Conservation (phyloP, 2,113 vertebrate species). For the Pitta sordida region DNA sequence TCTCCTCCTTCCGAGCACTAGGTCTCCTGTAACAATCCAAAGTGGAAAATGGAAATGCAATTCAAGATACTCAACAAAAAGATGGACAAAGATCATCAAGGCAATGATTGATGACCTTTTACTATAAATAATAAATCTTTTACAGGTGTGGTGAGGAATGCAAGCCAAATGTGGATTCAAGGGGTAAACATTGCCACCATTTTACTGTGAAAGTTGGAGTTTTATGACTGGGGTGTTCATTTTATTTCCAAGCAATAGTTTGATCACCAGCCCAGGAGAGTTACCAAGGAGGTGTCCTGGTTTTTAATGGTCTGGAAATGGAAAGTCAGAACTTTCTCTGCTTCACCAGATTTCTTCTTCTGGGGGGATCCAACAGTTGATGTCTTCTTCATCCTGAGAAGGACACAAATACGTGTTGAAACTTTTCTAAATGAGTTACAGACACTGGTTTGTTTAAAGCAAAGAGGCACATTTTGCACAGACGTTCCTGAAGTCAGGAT, state of each 20-base stretch:
- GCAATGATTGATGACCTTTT: background rate
- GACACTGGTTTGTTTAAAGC: slow-evolving; percentile 81
- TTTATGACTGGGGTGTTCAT: slow-evolving; percentile 49
- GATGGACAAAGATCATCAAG: slow-evolving; percentile 15
- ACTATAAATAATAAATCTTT: background rate
- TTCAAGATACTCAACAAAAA: background rate
- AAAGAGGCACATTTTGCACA: slow-evolving; percentile 82
- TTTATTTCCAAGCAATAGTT: slow-evolving; percentile 76
- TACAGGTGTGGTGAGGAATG: background rate
- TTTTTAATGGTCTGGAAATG: slow-evolving; percentile 7
- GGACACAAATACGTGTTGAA: slow-evolving; percentile 33
- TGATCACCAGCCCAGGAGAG: slow-evolving; percentile 20
- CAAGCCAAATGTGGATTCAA: background rate
- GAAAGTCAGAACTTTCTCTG: slow-evolving; percentile 32
- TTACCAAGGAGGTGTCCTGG: slow-evolving; percentile 16
- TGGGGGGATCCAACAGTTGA: slow-evolving; percentile 30
- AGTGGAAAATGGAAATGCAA: background rate
- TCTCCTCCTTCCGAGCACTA: slow-evolving; percentile 42
- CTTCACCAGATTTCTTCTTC: slow-evolving; percentile 34
- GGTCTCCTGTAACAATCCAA: slow-evolving; percentile 25
- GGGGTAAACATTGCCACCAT: slow-evolving; percentile 37
- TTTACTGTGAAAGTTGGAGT: slow-evolving; percentile 22
- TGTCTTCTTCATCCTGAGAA: slow-evolving; percentile 19
- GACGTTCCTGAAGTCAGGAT: slow-evolving; percentile 68
- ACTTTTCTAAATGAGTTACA: slow-evolving; percentile 67